A percentile compares a stretch with the other conserved stretches of the same genome.
phyloP scores from a whole-genome alignment of 2,888 invertebrate species.

The Morpho deidamia region DNA sequence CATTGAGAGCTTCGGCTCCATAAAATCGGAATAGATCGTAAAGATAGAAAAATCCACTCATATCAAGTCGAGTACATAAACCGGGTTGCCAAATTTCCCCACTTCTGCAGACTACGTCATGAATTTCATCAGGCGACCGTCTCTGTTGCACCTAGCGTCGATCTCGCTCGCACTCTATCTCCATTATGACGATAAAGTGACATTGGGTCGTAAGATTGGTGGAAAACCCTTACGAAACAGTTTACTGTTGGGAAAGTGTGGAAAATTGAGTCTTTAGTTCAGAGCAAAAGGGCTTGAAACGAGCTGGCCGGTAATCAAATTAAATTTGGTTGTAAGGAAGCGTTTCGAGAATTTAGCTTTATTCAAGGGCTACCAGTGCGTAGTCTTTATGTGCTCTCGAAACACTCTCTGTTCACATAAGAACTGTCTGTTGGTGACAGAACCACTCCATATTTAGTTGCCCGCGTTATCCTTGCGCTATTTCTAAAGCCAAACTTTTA shows the following conservation, averaged over 20 bases:
- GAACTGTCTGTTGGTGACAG: slow-evolving; percentile 4
- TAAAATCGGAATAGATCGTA: slow-evolving; percentile 11
- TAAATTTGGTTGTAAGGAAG: slow-evolving; percentile 38
- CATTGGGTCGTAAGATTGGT: slow-evolving; percentile 69
- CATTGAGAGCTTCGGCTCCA: background rate
- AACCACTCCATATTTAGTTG: too few relatives aligned
- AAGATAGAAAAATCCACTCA: slow-evolving; percentile 9
- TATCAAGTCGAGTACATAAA: slow-evolving; percentile 2
- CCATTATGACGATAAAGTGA: slow-evolving; percentile 70
- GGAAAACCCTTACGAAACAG: slow-evolving; percentile 28
- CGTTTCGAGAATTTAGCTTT: slow-evolving; percentile 51
- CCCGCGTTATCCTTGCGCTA: too few relatives aligned
- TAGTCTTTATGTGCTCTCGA: too few relatives aligned
- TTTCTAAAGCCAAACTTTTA: too few relatives aligned
- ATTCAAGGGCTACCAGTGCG: slow-evolving; percentile 35
- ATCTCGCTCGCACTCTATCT: slow-evolving; percentile 43
- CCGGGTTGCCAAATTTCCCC: slow-evolving; percentile 6
- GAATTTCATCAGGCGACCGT: slow-evolving; percentile 45
- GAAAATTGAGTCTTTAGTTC: background rate
- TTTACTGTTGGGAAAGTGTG: slow-evolving; percentile 10
- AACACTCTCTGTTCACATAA: too few relatives aligned
- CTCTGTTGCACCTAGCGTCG: slow-evolving; percentile 14
- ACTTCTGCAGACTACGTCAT: slow-evolving; percentile 14
- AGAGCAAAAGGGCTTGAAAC: background rate
- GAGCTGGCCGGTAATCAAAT: slow-evolving; percentile 26